Percentiles rank a stretch among this genome's conserved stretches.
phyloP scores from a whole-genome alignment of 1,140 invertebrate genomes.

The Nylanderia fulva region DNA sequence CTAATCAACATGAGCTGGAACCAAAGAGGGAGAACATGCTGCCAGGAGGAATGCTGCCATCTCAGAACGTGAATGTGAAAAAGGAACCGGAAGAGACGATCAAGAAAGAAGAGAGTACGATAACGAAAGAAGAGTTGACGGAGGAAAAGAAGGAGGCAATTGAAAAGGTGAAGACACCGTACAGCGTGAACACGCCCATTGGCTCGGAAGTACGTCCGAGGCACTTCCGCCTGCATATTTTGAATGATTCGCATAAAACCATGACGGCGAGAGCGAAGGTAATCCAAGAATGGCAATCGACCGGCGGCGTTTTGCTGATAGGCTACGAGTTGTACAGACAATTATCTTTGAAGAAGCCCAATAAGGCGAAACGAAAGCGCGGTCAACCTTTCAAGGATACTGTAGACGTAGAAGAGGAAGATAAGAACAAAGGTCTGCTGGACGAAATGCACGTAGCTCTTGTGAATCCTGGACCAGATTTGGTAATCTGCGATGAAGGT shows the following conservation, averaged over 20 bases:
- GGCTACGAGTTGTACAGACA: constrained; percentile 99
- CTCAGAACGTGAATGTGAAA: constrained; percentile 70
- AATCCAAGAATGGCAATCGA: constrained; percentile 93
- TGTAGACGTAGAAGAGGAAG: constrained; percentile 88
- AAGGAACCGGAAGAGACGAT: constrained; percentile 74
- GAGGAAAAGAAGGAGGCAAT: constrained; percentile 85
- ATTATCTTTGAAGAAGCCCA: constrained; percentile 91
- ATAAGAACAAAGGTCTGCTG: constrained; percentile 94
- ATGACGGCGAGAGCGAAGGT: constrained; percentile 93
- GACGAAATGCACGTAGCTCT: constrained; percentile 95
- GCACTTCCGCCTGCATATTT: constrained; percentile 94
- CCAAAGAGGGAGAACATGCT: constrained; percentile 73
- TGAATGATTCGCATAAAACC: constrained; percentile 98
- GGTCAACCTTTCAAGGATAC: constrained; percentile 83
- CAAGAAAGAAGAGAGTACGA: constrained; percentile 76
- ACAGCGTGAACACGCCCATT: constrained; percentile 79
- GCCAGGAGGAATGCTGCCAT: neutral
- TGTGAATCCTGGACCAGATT: constrained; percentile 96
- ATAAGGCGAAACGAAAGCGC: constrained; percentile 83
- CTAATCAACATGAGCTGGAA: constrained; percentile 47
- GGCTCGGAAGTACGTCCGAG: constrained; percentile 87
- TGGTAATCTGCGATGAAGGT: constrained; percentile 98
- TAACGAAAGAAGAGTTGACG: constrained; percentile 82
- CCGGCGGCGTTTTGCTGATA: constrained; percentile 97
- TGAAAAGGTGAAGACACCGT: constrained; percentile 80